Evolutionary conservation across 2,113 vertebrate species (phyloP).

Genomic region (Brachypteracias leptosomus): DNA sequence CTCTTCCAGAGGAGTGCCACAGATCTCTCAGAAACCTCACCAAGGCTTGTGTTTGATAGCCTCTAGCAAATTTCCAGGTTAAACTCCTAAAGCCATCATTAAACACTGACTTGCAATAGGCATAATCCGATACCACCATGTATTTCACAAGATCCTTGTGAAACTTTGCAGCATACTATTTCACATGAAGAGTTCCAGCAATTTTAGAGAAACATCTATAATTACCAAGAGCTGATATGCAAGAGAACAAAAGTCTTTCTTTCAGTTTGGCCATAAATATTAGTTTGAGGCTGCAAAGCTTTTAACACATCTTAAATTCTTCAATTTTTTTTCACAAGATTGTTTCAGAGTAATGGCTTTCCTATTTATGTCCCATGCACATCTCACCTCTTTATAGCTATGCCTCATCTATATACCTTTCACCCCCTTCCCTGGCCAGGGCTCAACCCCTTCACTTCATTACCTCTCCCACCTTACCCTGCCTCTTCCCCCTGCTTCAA

Average conservation of each 20-base stretch:
- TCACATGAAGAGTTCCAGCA: not conserved
- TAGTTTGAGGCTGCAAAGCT: not conserved
- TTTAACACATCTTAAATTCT: not conserved
- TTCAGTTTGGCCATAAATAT: not conserved
- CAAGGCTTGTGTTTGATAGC: not conserved
- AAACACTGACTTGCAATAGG: not conserved
- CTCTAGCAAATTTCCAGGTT: not conserved
- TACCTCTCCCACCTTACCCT: not conserved
- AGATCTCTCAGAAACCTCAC: not conserved
- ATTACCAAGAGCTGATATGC: not conserved
- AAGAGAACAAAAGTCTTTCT: not conserved
- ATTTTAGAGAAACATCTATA: not conserved
- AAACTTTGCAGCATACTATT: conserved; percentile 9
- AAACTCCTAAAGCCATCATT: not conserved
- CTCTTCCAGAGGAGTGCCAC: not conserved
- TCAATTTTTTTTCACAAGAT: not conserved
- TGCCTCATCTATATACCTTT: not conserved
- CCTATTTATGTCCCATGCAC: not conserved
- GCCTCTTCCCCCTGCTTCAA: not conserved
- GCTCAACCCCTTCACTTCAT: not conserved
- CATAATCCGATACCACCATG: not conserved
- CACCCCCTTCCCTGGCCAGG: not conserved
- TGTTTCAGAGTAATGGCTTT: not conserved
- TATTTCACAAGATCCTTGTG: conserved; percentile 26
- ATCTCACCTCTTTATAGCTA: not conserved